These are phyloP conservation scores for Odontophorus gujanensis DNA, from an alignment of 2,113 vertebrate genomes.

Conservation along the genomic window DNA sequence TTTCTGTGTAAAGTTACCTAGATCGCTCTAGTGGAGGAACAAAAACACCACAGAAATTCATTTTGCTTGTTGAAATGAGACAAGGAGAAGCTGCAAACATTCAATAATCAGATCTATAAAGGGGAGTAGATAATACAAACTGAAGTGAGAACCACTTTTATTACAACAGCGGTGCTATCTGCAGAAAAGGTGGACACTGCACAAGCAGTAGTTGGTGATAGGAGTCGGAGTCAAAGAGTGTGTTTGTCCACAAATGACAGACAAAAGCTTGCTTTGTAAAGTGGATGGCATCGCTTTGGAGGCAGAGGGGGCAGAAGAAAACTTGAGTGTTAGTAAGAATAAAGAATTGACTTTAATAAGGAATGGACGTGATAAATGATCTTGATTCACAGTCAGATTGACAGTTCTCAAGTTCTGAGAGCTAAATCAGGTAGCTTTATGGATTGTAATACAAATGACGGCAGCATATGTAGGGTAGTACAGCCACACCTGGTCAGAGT, in stretches of 20 bases:
- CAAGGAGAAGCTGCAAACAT: not conserved
- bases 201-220: not conserved
- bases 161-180: not conserved
- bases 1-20: not conserved
- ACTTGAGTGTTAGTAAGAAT: not conserved
- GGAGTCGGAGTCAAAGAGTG: not conserved
- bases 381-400: not conserved
- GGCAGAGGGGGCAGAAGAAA: not conserved
- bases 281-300: not conserved
- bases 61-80: not conserved
- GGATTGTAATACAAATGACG: too few relatives aligned
- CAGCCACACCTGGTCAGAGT: not conserved
- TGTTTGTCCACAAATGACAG: not conserved
- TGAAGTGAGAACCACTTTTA: not conserved
- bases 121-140: not conserved
- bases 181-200: not conserved
- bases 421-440: not conserved
- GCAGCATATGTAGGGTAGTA: accelerated
- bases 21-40: not conserved
- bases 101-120: not conserved
- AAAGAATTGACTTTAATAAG: not conserved
- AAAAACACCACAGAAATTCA: not conserved
- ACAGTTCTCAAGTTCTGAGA: not conserved
- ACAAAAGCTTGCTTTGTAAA: not conserved
- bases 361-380: accelerated